Evolutionary conservation across 2,888 invertebrate genomes (phyloP), one percentile per base, ranked within the genome.

Genomic region (Lasioglossum calceatum): DNA sequence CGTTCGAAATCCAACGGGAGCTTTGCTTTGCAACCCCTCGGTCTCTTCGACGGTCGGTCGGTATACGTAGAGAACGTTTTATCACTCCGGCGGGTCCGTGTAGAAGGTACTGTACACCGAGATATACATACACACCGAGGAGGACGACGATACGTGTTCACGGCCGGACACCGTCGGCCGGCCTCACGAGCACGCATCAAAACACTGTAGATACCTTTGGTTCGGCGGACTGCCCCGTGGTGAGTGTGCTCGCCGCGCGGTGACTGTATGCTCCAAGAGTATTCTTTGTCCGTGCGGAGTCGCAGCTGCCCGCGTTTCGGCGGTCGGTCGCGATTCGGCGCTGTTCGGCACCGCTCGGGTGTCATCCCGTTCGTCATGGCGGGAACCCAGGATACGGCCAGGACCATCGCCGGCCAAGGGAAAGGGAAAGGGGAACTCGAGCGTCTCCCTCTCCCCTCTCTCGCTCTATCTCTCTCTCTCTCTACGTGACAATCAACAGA

Each of bases 191-290:
- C 74, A 78, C 89, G 79, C 87, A 88, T 91, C 86, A 86, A 88
- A 88, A 87, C 90, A 91, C 88, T 91, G 92, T 94, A 54, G 50
- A 23, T 54, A 95, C 95, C 95, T 95, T 95, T 95, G 95, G 95
- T 94, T 95, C 90, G 90, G 93, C 95, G 94, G 94, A 93, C 94
- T 94, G 94, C 92, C 93, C 94, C 94, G 95, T 95, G 95, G 93
- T 94, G 94, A 94, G 94, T 94, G 94, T 94, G 95, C 94, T 95
- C 93, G 94, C 94, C 95, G 95, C 95, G 95, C 95, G 94, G 92
- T 94, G 95, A 94, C 95, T 94, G 95, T 94, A 91, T 92, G 91
- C 93, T 94, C 92, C 92, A 91, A 93, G 94, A 92, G 91, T 93
- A 95, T 94, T 95, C 95, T 95, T 95, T 95, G 95, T 95, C 94